Conservation (phyloP, 2,888 invertebrate species). For the Caenorhabditis afra region DNA sequence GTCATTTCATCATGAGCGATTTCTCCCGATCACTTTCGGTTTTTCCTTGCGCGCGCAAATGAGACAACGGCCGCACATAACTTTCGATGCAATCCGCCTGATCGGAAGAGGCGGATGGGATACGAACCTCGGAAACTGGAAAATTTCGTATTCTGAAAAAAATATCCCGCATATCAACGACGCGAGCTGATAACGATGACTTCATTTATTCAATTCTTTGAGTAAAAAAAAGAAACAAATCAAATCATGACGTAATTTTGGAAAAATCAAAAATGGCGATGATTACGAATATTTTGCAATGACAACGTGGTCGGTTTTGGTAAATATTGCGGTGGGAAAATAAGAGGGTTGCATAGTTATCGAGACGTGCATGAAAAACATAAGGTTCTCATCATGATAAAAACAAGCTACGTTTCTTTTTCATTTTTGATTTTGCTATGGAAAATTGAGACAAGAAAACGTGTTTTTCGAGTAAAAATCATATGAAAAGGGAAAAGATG, state of each 20-base stretch:
- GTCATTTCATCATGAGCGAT: slow-evolving; percentile 57
- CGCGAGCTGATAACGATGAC: too few relatives aligned
- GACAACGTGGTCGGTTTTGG: too few relatives aligned
- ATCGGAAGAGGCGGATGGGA: background rate
- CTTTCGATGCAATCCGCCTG: slow-evolving; percentile 22
- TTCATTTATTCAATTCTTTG: slow-evolving; percentile 7
- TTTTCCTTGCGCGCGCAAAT: slow-evolving; percentile 40
- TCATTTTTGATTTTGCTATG: slow-evolving; percentile 15
- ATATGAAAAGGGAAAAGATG: background rate
- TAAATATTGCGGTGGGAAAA: too few relatives aligned
- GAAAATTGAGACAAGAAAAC: background rate
- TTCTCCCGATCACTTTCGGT: slow-evolving; percentile 57
- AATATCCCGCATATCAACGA: too few relatives aligned
- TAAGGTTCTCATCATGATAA: too few relatives aligned
- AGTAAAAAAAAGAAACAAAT: background rate
- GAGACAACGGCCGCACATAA: slow-evolving; percentile 44
- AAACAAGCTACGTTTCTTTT: background rate
- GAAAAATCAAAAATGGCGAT: too few relatives aligned
- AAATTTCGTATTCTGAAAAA: too few relatives aligned
- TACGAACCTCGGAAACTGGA: background rate
- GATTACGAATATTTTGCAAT: background rate
- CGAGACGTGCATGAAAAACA: too few relatives aligned
- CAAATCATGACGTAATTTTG: too few relatives aligned
- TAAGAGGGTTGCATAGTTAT: too few relatives aligned
- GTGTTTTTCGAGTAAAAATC: background rate